These are phyloP conservation scores for Aculops lycopersici DNA, from an alignment of 1,140 invertebrate species.

Conservation along the genomic window DNA sequence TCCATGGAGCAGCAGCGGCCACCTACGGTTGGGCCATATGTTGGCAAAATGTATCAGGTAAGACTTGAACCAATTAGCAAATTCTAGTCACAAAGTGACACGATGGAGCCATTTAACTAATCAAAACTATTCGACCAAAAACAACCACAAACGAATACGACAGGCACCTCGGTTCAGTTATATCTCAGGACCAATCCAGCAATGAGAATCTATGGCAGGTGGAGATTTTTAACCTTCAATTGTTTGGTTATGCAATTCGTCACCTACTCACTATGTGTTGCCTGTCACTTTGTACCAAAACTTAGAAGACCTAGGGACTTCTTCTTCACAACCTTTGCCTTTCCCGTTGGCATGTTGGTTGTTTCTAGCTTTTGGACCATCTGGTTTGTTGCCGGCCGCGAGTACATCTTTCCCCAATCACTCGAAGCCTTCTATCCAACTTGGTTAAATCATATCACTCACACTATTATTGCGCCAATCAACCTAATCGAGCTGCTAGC, in stretches of 20 bases:
- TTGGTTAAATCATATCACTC: neutral
- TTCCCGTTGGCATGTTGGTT: neutral
- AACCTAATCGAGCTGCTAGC: neutral
- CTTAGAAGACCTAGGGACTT: neutral
- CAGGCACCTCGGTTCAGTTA: neutral
- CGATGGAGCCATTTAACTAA: too few relatives aligned
- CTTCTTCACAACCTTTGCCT: neutral
- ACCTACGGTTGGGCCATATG: too few relatives aligned
- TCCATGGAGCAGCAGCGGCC: too few relatives aligned
- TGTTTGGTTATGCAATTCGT: neutral
- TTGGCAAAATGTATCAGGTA: too few relatives aligned
- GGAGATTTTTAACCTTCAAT: neutral
- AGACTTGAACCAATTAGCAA: too few relatives aligned
- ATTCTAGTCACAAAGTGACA: too few relatives aligned
- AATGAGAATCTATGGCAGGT: neutral
- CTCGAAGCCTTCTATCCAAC: neutral
- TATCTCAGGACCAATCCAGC: neutral
- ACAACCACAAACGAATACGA: too few relatives aligned
- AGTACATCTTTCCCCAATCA: neutral
- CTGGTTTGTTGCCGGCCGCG: neutral
- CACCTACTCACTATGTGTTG: neutral
- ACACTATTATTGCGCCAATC: neutral
- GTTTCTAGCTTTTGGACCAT: neutral
- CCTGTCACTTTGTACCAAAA: neutral
- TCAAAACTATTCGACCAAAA: too few relatives aligned